Base-by-base conservation (phyloP, 2,797 vertebrate genomes). In the Poeciliopsis turneri region DNA sequence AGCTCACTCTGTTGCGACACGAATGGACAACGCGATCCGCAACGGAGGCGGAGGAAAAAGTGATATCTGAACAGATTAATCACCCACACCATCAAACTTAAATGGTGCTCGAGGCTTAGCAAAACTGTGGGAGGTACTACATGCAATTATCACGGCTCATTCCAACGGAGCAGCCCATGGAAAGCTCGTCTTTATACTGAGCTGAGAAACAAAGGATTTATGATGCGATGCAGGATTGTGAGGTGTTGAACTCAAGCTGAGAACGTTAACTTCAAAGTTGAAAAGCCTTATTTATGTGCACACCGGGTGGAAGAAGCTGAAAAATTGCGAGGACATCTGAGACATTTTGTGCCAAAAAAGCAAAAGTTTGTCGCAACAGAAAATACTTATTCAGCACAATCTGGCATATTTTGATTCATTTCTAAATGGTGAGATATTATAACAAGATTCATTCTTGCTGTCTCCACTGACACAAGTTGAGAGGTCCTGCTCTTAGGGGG, bases 41-140 rank as follows among this genome's bases (percentile, higher is more conserved):
- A 68, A 41, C 2, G 3, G 64, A 20, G 39, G 20, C 0, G 2
- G 33, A 10, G 61, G 64, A 64, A 64, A 64, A 36, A 23, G 61
- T 10, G 8, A 39, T 33, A 66, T 39, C 33, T 33, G 13, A 61
- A 8, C 59, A 33, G 28, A 33, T 61, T 30, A 61, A 33, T 61
- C 59, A 61, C 16, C 59, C 28, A 61, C 28, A 61, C 30, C 3
- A 0, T 61, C 59, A 33, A 61, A 30, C 59, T 18, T 33, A 16
- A 13, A 16, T 61, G 59, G 59, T 33, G 30, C 28, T 6, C 2
- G 1, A 33, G 28, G 28, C 59, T 61, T 33, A 9, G 28, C 13
- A 59, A 66, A 70, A 70, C 12, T n/a, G 68, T 70, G 39, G 68
- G 41, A 70, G 41, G 68, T 16, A 70, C 28, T 28, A 46, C 41